Percentiles rank a stretch among this genome's conserved stretches.
Evolutionary conservation across 2,888 invertebrate genomes (phyloP).

Genomic region (Leptinotarsa rubiginosa): DNA sequence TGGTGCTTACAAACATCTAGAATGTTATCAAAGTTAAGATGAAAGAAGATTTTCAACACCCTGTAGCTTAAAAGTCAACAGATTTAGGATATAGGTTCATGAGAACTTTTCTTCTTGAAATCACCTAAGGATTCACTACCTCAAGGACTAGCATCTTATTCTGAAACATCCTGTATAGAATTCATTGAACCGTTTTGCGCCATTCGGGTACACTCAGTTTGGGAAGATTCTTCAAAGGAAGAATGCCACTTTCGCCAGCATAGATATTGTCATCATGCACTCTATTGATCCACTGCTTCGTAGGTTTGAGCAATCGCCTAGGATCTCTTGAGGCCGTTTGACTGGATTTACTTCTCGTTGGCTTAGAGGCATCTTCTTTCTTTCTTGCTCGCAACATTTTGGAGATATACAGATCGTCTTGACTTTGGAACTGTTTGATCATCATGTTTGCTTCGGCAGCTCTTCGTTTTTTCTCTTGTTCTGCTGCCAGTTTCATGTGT

Average conservation of each 20-base stretch:
- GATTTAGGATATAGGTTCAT: too few relatives aligned
- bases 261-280: slow-evolving; percentile 46
- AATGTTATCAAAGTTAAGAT: too few relatives aligned
- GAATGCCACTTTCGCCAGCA: neutral
- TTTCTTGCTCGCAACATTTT: slow-evolving; percentile 51
- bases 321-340: slow-evolving; percentile 56
- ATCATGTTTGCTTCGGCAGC: slow-evolving; percentile 59
- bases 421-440: slow-evolving; percentile 62
- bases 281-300: slow-evolving; percentile 61
- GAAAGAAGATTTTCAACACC: too few relatives aligned
- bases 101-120: too few relatives aligned
- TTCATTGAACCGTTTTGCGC: slow-evolving; percentile 30
- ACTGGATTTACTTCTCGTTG: slow-evolving; percentile 50
- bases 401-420: slow-evolving; percentile 59
- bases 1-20: too few relatives aligned
- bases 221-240: slow-evolving; percentile 33
- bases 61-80: too few relatives aligned
- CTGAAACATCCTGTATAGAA: too few relatives aligned
- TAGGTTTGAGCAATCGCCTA: slow-evolving; percentile 60
- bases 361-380: slow-evolving; percentile 37
- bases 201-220: slow-evolving; percentile 38
- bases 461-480: slow-evolving; percentile 46
- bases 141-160: too few relatives aligned
- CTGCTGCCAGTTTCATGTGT: slow-evolving; percentile 47
- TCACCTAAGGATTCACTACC: too few relatives aligned